Evolutionary conservation across 1,140 invertebrate genomes (phyloP), one percentile per base, ranked within the genome.

Genomic region (Ostrea denselamellosa): DNA sequence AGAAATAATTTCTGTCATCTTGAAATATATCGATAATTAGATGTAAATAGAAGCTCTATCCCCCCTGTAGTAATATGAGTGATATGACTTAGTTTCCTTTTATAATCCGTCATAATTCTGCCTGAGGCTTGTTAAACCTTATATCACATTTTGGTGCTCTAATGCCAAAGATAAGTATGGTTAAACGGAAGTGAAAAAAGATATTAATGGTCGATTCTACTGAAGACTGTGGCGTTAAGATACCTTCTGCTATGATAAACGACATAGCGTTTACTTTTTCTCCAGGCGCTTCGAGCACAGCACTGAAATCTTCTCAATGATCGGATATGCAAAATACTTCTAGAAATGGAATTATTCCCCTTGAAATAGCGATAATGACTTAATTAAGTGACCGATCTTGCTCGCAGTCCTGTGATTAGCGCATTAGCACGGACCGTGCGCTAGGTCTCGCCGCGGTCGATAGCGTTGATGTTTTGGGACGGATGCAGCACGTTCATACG

Each of bases 311-410:
- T 77, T 12, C 68, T 34, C 14, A 77, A 14, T 34, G 28, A 28
- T 77, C 68, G 68, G 68, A 77, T 77, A 77, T 77, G 68, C 68
- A 77, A 77, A 77, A 77, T 77, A 77, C 68, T 25, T 25, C 68
- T 28, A 77, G 68, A 77, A 77, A 22, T 77, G 68, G 68, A 77
- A 77, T 77, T 77, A 77, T 77, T 77, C 68, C 68, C 28, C 68
- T 77, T 77, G 68, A 77, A 77, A 77, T 77, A 25, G 22, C 25
- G 68, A 77, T 77, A 77, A 77, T 77, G 68, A 77, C 68, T 77
- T 77, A 77, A 77, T 77, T 77, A 77, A 77, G 68, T 77, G 68
- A 77, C 68, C 68, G 68, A 25, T 77, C 22, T 14, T 5, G 68
- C 68, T 34, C 68, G 68, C 10, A 17, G 68, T 77, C 22, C 25